Base-by-base conservation (phyloP, 2,888 invertebrate species). In the Biston betularia region DNA sequence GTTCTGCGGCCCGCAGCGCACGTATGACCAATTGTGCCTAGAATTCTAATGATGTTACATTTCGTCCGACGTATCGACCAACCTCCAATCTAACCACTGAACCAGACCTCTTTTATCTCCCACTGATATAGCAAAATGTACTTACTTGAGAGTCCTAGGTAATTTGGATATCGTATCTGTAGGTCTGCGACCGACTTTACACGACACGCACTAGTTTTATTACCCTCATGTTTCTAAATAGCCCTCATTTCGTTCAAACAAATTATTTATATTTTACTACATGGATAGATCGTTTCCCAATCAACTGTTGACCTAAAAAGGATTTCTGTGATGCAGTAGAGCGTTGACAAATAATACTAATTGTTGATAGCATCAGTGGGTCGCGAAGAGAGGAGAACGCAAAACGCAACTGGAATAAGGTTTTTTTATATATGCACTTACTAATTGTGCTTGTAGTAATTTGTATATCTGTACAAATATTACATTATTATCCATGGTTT, bases 201-300 rank as follows among this genome's bases (percentile, higher is more conserved):
- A 88, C 84, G 88, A 89, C 91, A 91, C 92, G 91, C 90, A 92
- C 92, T 92, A 92, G 89, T 92, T 93, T 92, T 92, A 93, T 93
- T 92, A 91, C 93, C 93, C 93, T 90, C 92, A 93, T 93, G 93
- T 90, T 93, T 93, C 89, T 89, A 93, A 93, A 93, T 92, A 87
- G 89, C 92, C 93, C 93, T 92, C 93, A 93, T 93, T 93, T 89
- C 85, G 89, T 87, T 89, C 82, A 84, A 87, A 90, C 90, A 75
- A 92, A 93, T 93, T 93, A 93, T 93, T 93, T 93, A 92, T 93
- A 92, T 91, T 92, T 90, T 89, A 93, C 89, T 89, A 89, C 91
- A 90, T 87, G 88, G 84, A 86, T 89, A 89, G 88, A 92, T 92
- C 89, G 86, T 93, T 93, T 92, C 92, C 90, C 89, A 93, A 93